Evolutionary conservation across 2,888 invertebrate species (phyloP).

Genomic region (Drosophila nr. medialis): DNA sequence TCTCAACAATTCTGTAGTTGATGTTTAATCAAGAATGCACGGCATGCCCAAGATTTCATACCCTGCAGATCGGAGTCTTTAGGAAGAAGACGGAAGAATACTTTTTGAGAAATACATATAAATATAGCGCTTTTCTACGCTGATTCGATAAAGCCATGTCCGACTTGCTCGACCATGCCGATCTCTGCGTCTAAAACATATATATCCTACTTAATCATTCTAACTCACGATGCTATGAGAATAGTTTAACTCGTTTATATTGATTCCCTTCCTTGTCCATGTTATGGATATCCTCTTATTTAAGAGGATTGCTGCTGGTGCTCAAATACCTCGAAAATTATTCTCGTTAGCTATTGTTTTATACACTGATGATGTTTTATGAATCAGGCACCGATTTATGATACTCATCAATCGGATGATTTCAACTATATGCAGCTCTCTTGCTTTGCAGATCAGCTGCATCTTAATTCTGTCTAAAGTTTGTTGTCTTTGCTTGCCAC

Average conservation of each 20-base stretch:
- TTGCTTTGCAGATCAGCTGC: background rate
- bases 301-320: background rate
- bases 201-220: background rate
- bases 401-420: background rate
- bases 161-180: background rate
- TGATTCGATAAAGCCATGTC: too few species aligned
- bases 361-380: too few species aligned
- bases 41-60: background rate
- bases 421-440: background rate
- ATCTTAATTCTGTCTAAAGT: background rate
- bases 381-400: background rate
- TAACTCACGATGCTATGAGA: background rate
- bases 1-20: background rate
- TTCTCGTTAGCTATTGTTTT: background rate
- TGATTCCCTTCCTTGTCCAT: accelerated
- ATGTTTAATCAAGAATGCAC: background rate
- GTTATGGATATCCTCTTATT: background rate
- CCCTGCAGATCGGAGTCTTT: background rate
- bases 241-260: background rate
- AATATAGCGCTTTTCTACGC: background rate
- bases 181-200: background rate
- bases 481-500: background rate
- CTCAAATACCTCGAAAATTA: background rate
- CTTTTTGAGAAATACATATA: background rate
- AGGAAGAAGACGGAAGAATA: background rate